phyloP scores from a whole-genome alignment of 2,113 vertebrate genomes.

The Climacteris rufus region DNA sequence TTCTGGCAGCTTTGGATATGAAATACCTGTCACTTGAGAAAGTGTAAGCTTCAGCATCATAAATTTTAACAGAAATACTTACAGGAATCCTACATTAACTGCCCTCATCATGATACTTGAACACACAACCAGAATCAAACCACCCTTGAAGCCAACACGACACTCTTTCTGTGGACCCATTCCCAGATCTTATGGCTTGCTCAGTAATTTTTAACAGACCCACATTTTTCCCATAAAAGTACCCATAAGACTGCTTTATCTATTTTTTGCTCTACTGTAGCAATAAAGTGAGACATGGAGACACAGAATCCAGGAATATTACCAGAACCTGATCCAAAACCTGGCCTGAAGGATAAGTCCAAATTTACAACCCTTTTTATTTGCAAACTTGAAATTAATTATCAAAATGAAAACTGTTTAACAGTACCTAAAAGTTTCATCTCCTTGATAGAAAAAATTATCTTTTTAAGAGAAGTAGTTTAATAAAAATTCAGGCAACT shows the following conservation, averaged over 20 bases:
- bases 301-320: background rate
- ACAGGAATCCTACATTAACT: background rate
- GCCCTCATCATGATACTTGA: background rate
- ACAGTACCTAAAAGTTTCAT: background rate
- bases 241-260: background rate
- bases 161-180: background rate
- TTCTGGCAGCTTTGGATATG: background rate
- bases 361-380: background rate
- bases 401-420: background rate
- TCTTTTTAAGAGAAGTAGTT: background rate
- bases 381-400: background rate
- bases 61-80: background rate
- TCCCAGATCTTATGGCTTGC: background rate
- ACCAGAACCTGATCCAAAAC: background rate
- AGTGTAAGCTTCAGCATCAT: background rate
- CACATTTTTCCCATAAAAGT: background rate
- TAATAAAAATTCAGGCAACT: background rate
- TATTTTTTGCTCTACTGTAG: background rate
- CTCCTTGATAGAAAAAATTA: background rate
- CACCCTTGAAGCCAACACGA: background rate
- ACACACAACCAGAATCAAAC: background rate
- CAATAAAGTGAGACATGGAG: background rate
- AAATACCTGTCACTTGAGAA: background rate
- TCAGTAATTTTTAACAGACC: background rate
- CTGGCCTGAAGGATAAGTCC: background rate